Evolutionary conservation across 2,113 vertebrate genomes (phyloP).

Genomic region (Holacanthus passer): DNA sequence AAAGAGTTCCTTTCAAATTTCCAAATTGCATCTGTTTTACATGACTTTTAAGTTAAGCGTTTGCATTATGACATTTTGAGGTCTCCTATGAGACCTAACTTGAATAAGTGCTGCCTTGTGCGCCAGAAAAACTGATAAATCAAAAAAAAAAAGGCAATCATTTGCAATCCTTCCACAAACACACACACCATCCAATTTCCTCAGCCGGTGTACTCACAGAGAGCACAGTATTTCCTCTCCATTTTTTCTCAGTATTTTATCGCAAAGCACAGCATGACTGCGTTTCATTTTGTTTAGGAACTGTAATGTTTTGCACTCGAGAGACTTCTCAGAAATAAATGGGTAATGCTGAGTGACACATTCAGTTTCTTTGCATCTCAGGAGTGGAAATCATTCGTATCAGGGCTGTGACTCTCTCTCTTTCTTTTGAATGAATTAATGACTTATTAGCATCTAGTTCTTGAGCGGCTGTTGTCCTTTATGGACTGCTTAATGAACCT

Average conservation of each 20-base stretch:
- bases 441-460: conserved; percentile 39
- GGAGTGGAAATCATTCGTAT: conserved; percentile 43
- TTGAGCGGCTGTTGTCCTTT: conserved; percentile 38
- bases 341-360: conserved; percentile 32
- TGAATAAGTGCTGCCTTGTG: conserved; percentile 33
- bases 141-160: conserved; percentile 48
- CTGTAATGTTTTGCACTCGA: conserved; percentile 60
- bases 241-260: conserved; percentile 45
- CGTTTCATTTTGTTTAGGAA: conserved; percentile 60
- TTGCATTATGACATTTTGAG: conserved; percentile 39
- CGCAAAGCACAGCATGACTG: conserved; percentile 59
- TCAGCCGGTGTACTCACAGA: conserved; percentile 28
- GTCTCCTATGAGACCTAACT: conserved; percentile 22
- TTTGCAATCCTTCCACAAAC: conserved; percentile 61
- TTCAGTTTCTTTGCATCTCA: conserved; percentile 30
- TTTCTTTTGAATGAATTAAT: conserved; percentile 50
- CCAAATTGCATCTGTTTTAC: conserved; percentile 19
- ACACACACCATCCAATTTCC: conserved; percentile 43
- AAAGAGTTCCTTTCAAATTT: conserved; percentile 11
- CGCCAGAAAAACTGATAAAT: conserved; percentile 57
- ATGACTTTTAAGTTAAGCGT: conserved; percentile 18
- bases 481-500: conserved; percentile 50
- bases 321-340: conserved; percentile 39
- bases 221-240: conserved; percentile 49
- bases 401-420: conserved; percentile 22